Conservation (phyloP, 2,797 vertebrate genomes). For the Gambusia yucatana region DNA sequence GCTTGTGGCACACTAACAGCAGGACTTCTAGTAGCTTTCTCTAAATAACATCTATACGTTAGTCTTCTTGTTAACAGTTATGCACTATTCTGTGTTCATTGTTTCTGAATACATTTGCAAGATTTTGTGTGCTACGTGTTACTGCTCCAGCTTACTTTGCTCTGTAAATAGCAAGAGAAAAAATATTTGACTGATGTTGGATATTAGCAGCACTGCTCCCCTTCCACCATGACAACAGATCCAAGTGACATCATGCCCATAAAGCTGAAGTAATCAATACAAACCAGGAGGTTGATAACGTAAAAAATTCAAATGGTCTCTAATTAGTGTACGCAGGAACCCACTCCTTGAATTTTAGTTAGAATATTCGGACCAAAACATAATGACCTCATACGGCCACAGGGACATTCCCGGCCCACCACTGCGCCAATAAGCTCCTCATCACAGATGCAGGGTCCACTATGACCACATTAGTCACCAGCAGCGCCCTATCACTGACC, state of each 20-base stretch:
- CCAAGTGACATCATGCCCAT: conserved; percentile 67
- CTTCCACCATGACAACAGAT: conserved; percentile 47
- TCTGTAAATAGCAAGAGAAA: neutral
- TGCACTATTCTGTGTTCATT: too few relatives aligned
- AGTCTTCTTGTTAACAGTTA: too few relatives aligned
- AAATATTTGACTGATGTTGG: conserved; percentile 34
- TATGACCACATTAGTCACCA: conserved; percentile 72
- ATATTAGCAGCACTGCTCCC: conserved; percentile 30
- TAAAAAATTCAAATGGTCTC: conserved; percentile 44
- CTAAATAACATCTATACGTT: neutral
- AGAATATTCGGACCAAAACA: conserved; percentile 28
- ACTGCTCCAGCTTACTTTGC: neutral
- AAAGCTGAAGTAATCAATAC: conserved; percentile 59
- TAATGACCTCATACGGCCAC: conserved; percentile 73
- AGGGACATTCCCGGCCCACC: conserved; percentile 40
- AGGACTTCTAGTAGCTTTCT: neutral
- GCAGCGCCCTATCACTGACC: conserved; percentile 51
- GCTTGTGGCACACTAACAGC: neutral
- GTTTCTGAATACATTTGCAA: neutral
- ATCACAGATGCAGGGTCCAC: conserved; percentile 42
- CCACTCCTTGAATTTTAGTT: conserved; percentile 37
- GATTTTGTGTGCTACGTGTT: neutral
- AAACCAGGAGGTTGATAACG: conserved; percentile 34
- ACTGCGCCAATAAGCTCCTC: conserved; percentile 60
- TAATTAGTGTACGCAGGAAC: conserved; percentile 46